Conservation (phyloP, 2,888 invertebrate genomes). For the Drosophila siamana region DNA sequence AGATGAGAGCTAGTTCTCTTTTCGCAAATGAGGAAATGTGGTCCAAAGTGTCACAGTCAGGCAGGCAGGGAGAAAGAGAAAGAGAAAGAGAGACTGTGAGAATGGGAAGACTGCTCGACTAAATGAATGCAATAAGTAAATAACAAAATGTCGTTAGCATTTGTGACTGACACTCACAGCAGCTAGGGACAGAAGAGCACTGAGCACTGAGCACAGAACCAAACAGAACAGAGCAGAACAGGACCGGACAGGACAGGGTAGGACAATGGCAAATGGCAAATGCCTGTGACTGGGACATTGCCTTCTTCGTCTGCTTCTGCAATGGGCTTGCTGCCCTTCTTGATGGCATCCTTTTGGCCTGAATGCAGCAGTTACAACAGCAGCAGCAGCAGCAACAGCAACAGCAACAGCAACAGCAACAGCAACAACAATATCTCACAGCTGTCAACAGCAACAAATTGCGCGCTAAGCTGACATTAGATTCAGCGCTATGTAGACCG, state of each 20-base stretch:
- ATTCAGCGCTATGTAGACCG: slow-evolving; percentile 62
- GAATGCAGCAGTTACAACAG: slow-evolving; percentile 44
- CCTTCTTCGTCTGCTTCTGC: slow-evolving; percentile 20
- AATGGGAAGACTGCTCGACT: slow-evolving; percentile 55
- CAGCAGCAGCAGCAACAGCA: no score
- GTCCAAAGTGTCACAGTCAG: slow-evolving; percentile 38
- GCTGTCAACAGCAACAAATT: slow-evolving; percentile 77
- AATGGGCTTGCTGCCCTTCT: slow-evolving; percentile 56
- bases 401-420: slow-evolving; percentile 32
- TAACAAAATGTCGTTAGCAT: slow-evolving; percentile 79
- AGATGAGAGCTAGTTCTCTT: slow-evolving; percentile 33
- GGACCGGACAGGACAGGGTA: slow-evolving; percentile 18
- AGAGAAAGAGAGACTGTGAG: slow-evolving; percentile 20
- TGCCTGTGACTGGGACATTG: slow-evolving; percentile 51
- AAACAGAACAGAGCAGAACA: no score
- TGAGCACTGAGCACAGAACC: slow-evolving; percentile 28
- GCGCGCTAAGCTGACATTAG: slow-evolving; percentile 78
- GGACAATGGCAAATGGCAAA: slow-evolving; percentile 72
- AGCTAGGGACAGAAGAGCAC: slow-evolving; percentile 5
- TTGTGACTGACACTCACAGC: slow-evolving; percentile 73
- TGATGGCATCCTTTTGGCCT: slow-evolving; percentile 61
- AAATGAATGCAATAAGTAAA: slow-evolving; percentile 83
- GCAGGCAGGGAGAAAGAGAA: slow-evolving; percentile 7
- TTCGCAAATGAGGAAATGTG: slow-evolving; percentile 55
- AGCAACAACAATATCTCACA: slow-evolving; percentile 68